Percentiles rank a stretch among this genome's conserved stretches.
phyloP scores from a whole-genome alignment of 2,797 vertebrate genomes.

The Danionella dracula region DNA sequence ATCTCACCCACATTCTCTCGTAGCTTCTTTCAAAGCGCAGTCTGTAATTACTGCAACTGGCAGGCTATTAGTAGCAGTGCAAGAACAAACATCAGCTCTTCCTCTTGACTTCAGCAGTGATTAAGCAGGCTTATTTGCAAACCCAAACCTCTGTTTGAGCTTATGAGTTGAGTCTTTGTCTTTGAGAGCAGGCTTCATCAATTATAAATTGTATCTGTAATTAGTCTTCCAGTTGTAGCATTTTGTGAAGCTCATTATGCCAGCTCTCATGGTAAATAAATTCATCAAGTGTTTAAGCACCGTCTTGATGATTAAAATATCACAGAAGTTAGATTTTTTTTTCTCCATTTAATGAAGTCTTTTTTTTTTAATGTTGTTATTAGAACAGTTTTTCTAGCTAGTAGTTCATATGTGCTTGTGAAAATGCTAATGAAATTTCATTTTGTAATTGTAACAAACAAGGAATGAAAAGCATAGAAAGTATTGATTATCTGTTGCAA shows the following conservation, averaged over 20 bases:
- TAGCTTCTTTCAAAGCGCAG: background rate
- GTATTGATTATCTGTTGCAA: too few relatives aligned
- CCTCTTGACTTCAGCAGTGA: slow-evolving; percentile 6
- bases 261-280: background rate
- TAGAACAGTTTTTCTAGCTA: too few relatives aligned
- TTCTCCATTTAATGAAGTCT: too few relatives aligned
- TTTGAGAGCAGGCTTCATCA: slow-evolving; percentile 5
- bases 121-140: slow-evolving; percentile 21
- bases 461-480: too few relatives aligned
- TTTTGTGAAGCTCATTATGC: background rate
- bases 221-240: background rate
- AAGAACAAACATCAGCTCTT: slow-evolving; percentile 9
- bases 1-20: background rate
- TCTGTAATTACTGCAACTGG: slow-evolving; percentile 15
- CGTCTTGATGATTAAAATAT: background rate
- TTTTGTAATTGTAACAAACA: too few relatives aligned
- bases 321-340: too few relatives aligned
- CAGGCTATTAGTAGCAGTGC: slow-evolving; percentile 7
- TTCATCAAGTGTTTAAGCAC: background rate
- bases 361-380: too few relatives aligned
- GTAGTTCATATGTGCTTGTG: too few relatives aligned
- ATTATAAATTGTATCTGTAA: slow-evolving; percentile 18
- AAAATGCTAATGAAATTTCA: too few relatives aligned
- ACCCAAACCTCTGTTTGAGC: slow-evolving; percentile 12
- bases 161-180: background rate